Evolutionary conservation across 2,888 invertebrate species (phyloP), one percentile per base, ranked within the genome.

Genomic region (Acrobasis repandana): DNA sequence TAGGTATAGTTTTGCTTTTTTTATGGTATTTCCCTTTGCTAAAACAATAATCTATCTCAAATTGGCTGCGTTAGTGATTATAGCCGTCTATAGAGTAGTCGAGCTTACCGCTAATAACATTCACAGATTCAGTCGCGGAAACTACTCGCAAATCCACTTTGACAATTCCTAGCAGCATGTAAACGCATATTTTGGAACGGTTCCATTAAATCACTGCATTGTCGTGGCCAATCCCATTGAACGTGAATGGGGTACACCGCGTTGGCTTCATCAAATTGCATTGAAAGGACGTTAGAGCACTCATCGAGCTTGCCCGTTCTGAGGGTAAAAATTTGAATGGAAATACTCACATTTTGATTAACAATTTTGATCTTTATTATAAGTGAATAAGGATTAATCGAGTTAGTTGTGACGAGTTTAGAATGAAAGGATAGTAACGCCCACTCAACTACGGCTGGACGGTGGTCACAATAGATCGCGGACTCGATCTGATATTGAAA

Each of bases 281-380:
- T 75, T 88, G 85, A 90, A 87, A 84, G 86, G 83, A 80, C 85
- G 87, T 83, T 85, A 85, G 88, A 86, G 87, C 84, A 85, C 90
- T 90, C 86, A 79, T 87, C 79, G 85, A 84, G 79, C 85, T 82
- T 82, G 75, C 79, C 76, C 76, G 70, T 74, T 77, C 74, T 78
- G 81, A 82, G 91, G 90, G 88, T 86, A 91, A 92, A 92, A 92
- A 91, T 91, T 89, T 91, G 90, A 91, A 92, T 92, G 83, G 88
- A 82, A 85, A 84, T 82, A 66, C 54, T 63, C 64, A 58, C 56
- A 61, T 60, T 38, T 51, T 8, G n/a, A 46, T n/a, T n/a, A 11
- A 46, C 60, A 38, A 67, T 43, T 62, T 62, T 63, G 58, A 34
- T 15, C 61, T 62, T 61, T 67, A 66, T 60, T 18, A 54, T 14